Evolutionary conservation across 2,113 vertebrate species (phyloP).

Genomic region (Vidua macroura): DNA sequence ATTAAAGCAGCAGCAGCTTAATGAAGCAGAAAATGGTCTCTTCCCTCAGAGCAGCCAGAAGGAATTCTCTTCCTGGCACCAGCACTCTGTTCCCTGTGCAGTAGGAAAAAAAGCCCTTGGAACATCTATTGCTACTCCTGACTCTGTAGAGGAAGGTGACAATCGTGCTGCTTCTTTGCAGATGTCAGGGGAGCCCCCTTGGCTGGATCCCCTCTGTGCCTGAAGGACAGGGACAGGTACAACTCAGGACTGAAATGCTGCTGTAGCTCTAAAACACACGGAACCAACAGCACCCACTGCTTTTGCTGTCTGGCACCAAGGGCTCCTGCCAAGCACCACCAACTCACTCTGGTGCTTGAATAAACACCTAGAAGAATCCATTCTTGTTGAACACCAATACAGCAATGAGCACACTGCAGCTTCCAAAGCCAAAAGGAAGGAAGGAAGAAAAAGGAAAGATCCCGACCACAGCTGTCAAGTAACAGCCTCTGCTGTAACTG

Average conservation of each 20-base stretch:
- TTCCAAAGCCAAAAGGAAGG: not conserved
- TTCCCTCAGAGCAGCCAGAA: not conserved
- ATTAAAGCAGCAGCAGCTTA: not conserved
- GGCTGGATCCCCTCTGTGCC: not conserved
- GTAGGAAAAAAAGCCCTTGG: not conserved
- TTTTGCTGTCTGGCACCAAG: not conserved
- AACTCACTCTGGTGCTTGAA: not conserved
- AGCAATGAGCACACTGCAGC: not conserved
- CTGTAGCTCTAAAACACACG: not conserved
- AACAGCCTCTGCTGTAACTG: not conserved
- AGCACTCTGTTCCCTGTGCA: not conserved
- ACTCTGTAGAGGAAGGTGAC: not conserved
- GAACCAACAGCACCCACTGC: not conserved
- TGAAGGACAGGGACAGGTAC: not conserved
- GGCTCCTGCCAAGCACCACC: not conserved
- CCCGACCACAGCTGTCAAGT: not conserved
- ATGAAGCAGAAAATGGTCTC: not conserved
- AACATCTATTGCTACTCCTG: not conserved
- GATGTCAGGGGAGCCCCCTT: not conserved
- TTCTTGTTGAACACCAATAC: not conserved
- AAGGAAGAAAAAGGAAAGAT: not conserved
- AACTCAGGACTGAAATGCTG: not conserved
- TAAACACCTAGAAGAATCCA: not conserved
- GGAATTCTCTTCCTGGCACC: not conserved
- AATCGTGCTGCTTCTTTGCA: not conserved